Conservation (phyloP, 2,113 vertebrate species). For the Galbula dea region DNA sequence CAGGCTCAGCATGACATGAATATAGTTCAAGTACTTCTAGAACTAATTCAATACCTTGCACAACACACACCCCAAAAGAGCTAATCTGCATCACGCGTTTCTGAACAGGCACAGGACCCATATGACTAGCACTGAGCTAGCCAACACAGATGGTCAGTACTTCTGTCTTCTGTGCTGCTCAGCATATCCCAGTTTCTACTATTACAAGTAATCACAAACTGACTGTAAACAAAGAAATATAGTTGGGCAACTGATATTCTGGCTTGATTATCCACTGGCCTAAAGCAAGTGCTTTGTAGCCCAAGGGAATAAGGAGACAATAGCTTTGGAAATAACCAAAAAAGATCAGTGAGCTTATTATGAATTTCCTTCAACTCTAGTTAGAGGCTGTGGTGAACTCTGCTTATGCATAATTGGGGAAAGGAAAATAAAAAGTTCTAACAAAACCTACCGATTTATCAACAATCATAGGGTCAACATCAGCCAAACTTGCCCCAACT, state of each 20-base stretch:
- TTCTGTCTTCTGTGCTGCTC: background rate
- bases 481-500: slow-evolving; percentile 95
- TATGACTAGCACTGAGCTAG: background rate
- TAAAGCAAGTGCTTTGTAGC: background rate
- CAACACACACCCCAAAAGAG: background rate
- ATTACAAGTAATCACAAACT: background rate
- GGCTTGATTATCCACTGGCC: background rate
- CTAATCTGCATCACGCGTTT: background rate
- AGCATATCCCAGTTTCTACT: background rate
- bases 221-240: background rate
- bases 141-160: background rate
- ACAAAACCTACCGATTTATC: slow-evolving; percentile 86
- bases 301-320: background rate
- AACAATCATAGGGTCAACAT: slow-evolving; percentile 97
- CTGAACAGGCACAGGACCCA: background rate
- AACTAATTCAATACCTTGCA: background rate
- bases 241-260: background rate
- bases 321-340: background rate
- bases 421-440: background rate
- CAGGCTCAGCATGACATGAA: background rate
- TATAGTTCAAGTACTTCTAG: background rate
- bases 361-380: background rate
- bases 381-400: background rate
- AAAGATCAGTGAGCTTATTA: background rate
- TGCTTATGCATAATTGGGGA: background rate